Percentiles rank a stretch among this genome's conserved stretches.
Evolutionary conservation across 92 coral and sea anemone species (phyloP).

Genomic region (Heliopora coerulea): DNA sequence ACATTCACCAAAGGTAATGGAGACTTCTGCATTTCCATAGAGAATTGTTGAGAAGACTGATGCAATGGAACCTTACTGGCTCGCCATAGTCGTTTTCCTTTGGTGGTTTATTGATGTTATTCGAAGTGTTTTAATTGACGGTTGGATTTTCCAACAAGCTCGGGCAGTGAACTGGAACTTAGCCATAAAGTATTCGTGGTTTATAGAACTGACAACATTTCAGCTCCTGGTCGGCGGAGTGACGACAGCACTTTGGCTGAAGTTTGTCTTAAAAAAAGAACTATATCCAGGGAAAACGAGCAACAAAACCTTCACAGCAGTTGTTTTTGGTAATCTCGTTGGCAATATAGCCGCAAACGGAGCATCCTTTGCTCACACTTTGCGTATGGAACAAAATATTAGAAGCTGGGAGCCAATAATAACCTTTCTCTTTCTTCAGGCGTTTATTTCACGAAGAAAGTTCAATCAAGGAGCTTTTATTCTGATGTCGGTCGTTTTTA

Average conservation of each 20-base stretch:
- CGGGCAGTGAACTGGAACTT: constrained; percentile 8
- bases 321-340: constrained; percentile 12
- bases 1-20: too few species aligned
- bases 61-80: too few species aligned
- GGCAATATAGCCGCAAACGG: constrained; percentile 31
- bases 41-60: too few species aligned
- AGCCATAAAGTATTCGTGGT: constrained; percentile 26
- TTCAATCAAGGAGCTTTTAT: not conserved
- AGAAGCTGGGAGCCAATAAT: constrained; percentile 11
- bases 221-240: constrained; percentile 31
- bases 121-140: not conserved
- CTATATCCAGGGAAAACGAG: not conserved
- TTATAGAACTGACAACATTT: constrained; percentile 39
- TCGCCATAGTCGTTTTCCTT: not conserved
- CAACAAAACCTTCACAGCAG: not conserved
- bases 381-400: not conserved
- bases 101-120: not conserved
- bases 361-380: not conserved
- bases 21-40: too few species aligned
- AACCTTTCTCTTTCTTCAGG: not conserved
- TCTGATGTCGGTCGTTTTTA: not conserved
- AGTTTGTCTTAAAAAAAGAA: not conserved
- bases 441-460: not conserved
- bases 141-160: not conserved
- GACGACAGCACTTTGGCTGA: constrained; percentile 8